These are phyloP conservation scores for Paramuricea clavata DNA, from an alignment of 92 coral and sea anemone genomes.

Conservation along the genomic window DNA sequence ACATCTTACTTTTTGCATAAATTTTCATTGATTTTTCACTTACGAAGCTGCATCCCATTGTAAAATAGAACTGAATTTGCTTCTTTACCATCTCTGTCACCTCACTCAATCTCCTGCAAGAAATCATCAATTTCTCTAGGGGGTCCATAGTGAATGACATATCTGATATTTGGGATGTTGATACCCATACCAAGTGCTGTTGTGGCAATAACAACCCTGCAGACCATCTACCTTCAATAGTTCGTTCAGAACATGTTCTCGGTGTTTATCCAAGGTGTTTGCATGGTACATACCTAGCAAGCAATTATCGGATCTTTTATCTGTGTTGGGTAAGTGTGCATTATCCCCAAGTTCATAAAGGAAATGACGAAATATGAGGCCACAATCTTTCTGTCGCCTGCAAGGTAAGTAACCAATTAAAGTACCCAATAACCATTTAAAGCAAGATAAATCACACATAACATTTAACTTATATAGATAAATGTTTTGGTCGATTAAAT, in stretches of 20 bases:
- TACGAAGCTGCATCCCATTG: slow-evolving; percentile 46
- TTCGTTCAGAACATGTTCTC: slow-evolving; percentile 14
- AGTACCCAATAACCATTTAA: slow-evolving; percentile 11
- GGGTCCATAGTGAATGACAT: slow-evolving; percentile 64
- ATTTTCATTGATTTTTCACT: slow-evolving; percentile 50
- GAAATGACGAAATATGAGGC: slow-evolving; percentile 66
- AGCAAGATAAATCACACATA: slow-evolving; percentile 14
- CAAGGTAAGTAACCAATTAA: slow-evolving; percentile 43
- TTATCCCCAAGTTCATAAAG: slow-evolving; percentile 51
- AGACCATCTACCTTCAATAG: slow-evolving; percentile 46
- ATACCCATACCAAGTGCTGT: slow-evolving; percentile 77
- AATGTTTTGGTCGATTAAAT: slow-evolving; percentile 41
- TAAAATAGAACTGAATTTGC: slow-evolving; percentile 35
- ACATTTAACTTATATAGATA: slow-evolving; percentile 39
- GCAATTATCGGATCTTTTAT: slow-evolving; percentile 37
- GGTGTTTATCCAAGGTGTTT: slow-evolving; percentile 39
- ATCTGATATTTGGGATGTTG: slow-evolving; percentile 45
- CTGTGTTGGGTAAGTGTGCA: slow-evolving; percentile 51
- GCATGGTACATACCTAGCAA: slow-evolving; percentile 51
- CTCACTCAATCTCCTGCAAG: slow-evolving; percentile 69
- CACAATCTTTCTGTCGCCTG: slow-evolving; percentile 69
- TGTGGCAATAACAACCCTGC: slow-evolving; percentile 74
- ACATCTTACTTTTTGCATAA: slow-evolving; percentile 31
- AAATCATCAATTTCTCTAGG: slow-evolving; percentile 63
- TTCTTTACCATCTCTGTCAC: slow-evolving; percentile 45